Evolutionary conservation across 2,113 vertebrate species (phyloP), one percentile per base, ranked within the genome.

Genomic region (Oryzias woworae): DNA sequence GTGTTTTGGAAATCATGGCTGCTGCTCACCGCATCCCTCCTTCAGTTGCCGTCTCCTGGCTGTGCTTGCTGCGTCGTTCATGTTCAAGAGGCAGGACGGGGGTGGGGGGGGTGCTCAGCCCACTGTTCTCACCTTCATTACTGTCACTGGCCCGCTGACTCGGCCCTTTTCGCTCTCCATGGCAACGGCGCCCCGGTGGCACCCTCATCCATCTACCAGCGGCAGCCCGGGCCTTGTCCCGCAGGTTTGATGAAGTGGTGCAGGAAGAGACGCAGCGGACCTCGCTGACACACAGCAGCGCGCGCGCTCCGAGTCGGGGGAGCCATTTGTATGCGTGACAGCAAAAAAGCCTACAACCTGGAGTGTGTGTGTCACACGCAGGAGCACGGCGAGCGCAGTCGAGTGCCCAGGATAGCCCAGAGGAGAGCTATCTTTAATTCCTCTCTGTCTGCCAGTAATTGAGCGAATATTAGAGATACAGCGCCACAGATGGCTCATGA

Each of bases 61-160:
- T 85, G 77, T 53, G 77, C 73, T 70, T 46, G 46, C 59, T 59
- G 66, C 75, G 75, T 66, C 73, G 78, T 82, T 83, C 66, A 67
- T 55, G 50, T 73, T 77, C 31, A 18, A 57, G 58, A 12, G 51
- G 22, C 15, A 26, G 44, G 15, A 15, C 15, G 1, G 6, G 44
- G 3, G 14, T 2, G 15, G 14, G 14, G 14, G 3, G 42, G 42
- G 42, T 7, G 43, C 43, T 71, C 60, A 67, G 69, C 68, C 78
- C 44, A 78, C 75, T 55, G 62, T 67, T 74, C 71, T 62, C 36
- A 73, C 77, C 85, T 89, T 81, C 83, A 84, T 92, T 85, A 88
- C 84, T 89, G 86, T 89, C 88, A 85, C 68, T 44, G 58, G 58
- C 63, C 59, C 54, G 83, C 88, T 91, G 86, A 89, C 77, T 86